Evolutionary conservation across 1,140 invertebrate genomes (phyloP), one percentile per base, ranked within the genome.

Genomic region (Sitophilus oryzae): DNA sequence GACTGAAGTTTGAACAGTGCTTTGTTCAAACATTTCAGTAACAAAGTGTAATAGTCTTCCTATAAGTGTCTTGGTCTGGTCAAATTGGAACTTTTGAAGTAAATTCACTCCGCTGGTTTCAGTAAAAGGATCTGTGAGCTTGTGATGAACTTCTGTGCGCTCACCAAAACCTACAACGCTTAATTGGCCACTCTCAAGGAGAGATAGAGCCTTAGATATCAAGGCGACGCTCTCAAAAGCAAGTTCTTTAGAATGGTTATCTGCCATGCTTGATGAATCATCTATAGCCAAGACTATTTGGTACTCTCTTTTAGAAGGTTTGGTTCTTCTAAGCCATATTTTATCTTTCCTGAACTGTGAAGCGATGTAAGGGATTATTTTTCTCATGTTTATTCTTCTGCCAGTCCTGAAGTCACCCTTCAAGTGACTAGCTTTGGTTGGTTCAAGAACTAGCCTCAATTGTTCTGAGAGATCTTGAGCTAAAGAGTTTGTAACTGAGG

Each of bases 341-440:
- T 97, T 96, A 68, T 99, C 96, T 70, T 99, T 99, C 25, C 95
- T 82, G 73, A 98, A 99, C 71, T 98, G 89, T 65, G 94, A 98
- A 5, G 97, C 97, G 64, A 99, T 96, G 72, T 98, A 99, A 0
- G 94, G 90, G 67, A 99, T 97, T 2, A 96, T 87, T 73, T 96
- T 94, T 38, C 94, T 81, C 96, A 99, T 99, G 73, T 99, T 99
- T 15, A 99, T 86, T 22, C 97, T 79, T 61, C 93, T 91, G 4
- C 97, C 97, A 1, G 93, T 98, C 52, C 93, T 81, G 70, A 96
- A 99, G 73, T 99, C 96, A 16, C 82, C 82, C 74, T 89, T 91
- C 6, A 97, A 74, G 60, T 92, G 84, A 0, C 93, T 88, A 0
- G 93, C 88, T 65, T 92, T 86, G 0, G 93, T 96, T 0, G 96